Percentiles rank a stretch among this genome's conserved stretches.
Conservation (phyloP, 2,113 vertebrate genomes). For the Gasterosteus aculeatus region DNA sequence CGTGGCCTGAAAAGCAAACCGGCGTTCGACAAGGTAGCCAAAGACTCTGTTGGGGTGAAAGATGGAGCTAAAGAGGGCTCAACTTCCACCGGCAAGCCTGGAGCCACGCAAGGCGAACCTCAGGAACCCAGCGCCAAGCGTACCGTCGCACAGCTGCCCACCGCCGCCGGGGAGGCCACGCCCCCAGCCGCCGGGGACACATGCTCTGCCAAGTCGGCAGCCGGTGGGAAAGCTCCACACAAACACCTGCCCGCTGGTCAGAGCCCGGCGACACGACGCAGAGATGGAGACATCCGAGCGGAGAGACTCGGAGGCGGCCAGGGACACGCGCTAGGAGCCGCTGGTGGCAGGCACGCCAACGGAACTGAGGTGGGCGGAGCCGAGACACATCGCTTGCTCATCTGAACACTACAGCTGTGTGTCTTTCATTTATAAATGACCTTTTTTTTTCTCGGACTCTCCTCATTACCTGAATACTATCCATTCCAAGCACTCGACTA, state of each 20-base stretch:
- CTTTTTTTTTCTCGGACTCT: too few relatives aligned
- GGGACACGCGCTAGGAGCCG: slow-evolving; percentile 20
- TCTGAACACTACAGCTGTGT: too few relatives aligned
- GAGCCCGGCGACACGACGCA: slow-evolving; percentile 40
- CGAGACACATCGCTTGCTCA: too few relatives aligned
- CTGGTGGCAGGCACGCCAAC: slow-evolving; percentile 28
- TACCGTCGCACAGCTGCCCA: slow-evolving; percentile 45
- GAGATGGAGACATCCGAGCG: slow-evolving; percentile 45
- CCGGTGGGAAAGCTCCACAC: slow-evolving; percentile 39
- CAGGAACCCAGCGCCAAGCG: slow-evolving; percentile 75
- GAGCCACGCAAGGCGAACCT: slow-evolving; percentile 59
- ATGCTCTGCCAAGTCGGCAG: slow-evolving; percentile 51
- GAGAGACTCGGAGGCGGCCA: slow-evolving; percentile 26
- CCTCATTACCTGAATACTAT: background rate
- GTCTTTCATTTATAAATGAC: background rate
- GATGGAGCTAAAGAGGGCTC: slow-evolving; percentile 12
- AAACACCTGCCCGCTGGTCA: slow-evolving; percentile 26
- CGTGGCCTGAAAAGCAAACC: slow-evolving; percentile 79
- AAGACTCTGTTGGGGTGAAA: slow-evolving; percentile 40
- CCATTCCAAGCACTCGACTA: background rate
- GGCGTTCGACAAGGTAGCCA: slow-evolving; percentile 58
- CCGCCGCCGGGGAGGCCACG: slow-evolving; percentile 42
- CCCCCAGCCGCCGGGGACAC: slow-evolving; percentile 39
- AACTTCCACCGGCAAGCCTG: slow-evolving; percentile 16
- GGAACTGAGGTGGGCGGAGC: slow-evolving; percentile 67